Conservation (phyloP, 1,140 invertebrate species). For the Camponotus floridanus region DNA sequence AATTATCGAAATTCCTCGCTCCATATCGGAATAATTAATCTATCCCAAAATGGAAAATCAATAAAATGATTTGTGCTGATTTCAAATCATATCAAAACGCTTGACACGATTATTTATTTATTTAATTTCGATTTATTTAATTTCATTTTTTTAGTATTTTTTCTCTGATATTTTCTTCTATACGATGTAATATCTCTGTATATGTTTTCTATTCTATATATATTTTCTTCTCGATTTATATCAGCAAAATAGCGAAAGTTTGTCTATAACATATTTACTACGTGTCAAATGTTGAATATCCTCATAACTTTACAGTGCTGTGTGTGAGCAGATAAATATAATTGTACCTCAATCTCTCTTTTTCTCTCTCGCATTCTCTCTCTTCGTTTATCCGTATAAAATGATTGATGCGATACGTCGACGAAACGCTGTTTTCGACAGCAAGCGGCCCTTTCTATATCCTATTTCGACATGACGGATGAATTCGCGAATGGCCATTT, state of each 20-base stretch:
- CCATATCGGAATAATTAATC: background rate
- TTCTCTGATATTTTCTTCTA: background rate
- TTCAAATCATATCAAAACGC: background rate
- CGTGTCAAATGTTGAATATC: slow-evolving; percentile 19
- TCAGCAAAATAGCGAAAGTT: background rate
- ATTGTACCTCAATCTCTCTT: slow-evolving; percentile 11
- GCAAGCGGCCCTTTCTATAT: slow-evolving; percentile 62
- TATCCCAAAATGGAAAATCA: background rate
- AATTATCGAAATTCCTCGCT: background rate
- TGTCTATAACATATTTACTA: slow-evolving; percentile 10
- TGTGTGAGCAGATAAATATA: slow-evolving; percentile 39
- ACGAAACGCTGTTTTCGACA: slow-evolving; percentile 75
- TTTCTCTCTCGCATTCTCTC: background rate
- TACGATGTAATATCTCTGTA: background rate
- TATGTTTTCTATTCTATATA: background rate
- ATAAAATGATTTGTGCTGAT: background rate
- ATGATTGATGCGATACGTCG: slow-evolving; percentile 63
- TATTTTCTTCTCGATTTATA: background rate
- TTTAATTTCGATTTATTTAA: background rate
- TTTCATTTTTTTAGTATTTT: background rate
- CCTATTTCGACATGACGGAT: slow-evolving; percentile 78
- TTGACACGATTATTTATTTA: background rate
- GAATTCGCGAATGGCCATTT: slow-evolving; percentile 73
- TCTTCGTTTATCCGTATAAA: slow-evolving; percentile 11
- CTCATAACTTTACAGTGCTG: background rate